Base-by-base conservation (phyloP, 2,797 vertebrate species). In the Platalea minor region DNA sequence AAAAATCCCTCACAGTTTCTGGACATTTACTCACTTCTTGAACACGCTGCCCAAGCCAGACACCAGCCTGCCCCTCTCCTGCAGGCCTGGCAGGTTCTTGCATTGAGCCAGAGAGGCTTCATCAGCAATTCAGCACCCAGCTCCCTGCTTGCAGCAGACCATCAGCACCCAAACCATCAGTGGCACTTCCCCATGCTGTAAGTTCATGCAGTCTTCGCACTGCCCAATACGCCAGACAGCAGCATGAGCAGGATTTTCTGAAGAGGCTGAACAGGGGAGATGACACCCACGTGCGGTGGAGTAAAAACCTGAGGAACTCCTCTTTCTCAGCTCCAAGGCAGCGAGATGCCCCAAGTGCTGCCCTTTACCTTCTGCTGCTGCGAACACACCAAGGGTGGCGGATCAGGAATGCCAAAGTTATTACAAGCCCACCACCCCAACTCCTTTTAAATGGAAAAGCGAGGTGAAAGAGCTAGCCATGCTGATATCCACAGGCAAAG, bases 271-370 rank as follows among this genome's bases (percentile, higher is more conserved):
- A 37, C 26, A 65, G 59, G 25, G 9, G 24, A 74, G 46, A 74
- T 17, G n/a, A 59, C 7, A 50, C 5, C 39, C 21, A 24, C 0
- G 1, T 1, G 1, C 2, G 0, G 17, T 4, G 17, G 43, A 25
- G 31, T 39, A 7, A 83, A 75, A 46, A 53, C 72, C 25, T 17
- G 25, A 46, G 26, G n/a, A 51, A 65, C 28, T 51, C 45, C 13
- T 26, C 35, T n/a, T 33, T 43, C 51, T 46, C 50, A 64, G 64
- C 46, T 82, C 51, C 51, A 46, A 61, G 75, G 41, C 41, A 56
- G 46, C 0, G 2, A 74, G 46, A 86, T 37, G 41, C 14, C 19
- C 57, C 5, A 50, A n/a, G 63, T 10, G 14, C 63, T 2, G 2
- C 35, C 76, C 56, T 75, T 60, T 7, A 3, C 53, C 41, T 72